Percentiles rank a stretch among this genome's conserved stretches.
phyloP scores from a whole-genome alignment of 1,140 invertebrate genomes.

The Pentalonia nigronervosa region DNA sequence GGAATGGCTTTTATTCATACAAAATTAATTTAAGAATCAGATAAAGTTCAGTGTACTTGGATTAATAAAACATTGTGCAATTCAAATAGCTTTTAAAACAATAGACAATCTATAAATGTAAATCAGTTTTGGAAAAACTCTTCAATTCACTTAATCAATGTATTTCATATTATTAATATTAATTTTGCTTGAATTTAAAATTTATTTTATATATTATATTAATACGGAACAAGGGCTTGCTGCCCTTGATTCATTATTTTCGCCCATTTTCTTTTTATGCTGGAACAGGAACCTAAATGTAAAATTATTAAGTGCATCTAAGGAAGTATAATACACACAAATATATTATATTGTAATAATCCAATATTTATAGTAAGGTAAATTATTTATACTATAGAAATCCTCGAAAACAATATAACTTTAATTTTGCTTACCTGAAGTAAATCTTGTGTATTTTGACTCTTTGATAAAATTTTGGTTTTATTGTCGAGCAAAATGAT shows the following conservation, averaged over 20 bases:
- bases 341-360: not conserved
- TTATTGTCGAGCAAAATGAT: slow-evolving; percentile 74
- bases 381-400: not conserved
- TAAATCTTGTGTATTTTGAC: slow-evolving; percentile 71
- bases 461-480: slow-evolving; percentile 70
- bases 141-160: not conserved
- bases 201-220: not conserved
- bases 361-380: not conserved
- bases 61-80: not conserved
- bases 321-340: not conserved
- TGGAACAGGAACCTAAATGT: not conserved
- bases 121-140: not conserved
- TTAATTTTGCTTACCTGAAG: slow-evolving; percentile 64
- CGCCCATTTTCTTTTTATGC: not conserved
- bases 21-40: not conserved
- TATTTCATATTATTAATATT: not conserved
- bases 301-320: not conserved
- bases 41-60: not conserved
- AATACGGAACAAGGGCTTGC: not conserved
- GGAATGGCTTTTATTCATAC: not conserved
- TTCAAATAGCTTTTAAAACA: not conserved
- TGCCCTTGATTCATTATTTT: not conserved
- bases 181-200: not conserved
- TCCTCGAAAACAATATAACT: not conserved
- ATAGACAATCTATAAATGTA: not conserved